These are phyloP conservation scores for Recurvirostra avosetta DNA, from an alignment of 2,113 vertebrate species.

Conservation along the genomic window DNA sequence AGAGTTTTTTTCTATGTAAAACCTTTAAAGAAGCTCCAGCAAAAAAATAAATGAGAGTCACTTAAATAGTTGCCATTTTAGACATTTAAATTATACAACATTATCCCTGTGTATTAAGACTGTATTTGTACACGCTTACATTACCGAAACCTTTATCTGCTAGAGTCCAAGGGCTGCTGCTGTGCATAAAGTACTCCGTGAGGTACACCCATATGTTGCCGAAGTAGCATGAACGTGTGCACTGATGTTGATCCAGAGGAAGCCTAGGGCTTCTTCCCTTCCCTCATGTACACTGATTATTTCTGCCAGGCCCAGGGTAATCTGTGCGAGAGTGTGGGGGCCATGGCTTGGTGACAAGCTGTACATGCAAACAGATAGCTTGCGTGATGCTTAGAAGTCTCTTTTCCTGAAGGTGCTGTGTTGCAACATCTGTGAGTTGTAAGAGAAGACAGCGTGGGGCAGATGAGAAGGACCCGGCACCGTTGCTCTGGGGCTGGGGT, in stretches of 20 bases:
- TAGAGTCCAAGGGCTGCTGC: neutral
- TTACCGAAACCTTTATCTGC: neutral
- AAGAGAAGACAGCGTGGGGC: neutral
- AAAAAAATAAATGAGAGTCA: neutral
- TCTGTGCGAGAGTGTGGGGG: rapidly evolving
- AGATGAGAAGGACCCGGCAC: neutral
- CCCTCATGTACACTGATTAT: conserved; percentile 3
- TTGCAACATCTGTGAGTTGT: conserved; percentile 15
- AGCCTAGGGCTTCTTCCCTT: conserved; percentile 34
- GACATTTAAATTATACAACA: neutral
- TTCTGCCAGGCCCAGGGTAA: conserved; percentile 46
- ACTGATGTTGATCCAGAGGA: conserved; percentile 26
- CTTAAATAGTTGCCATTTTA: neutral
- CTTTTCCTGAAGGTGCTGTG: conserved; percentile 9
- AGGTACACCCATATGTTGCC: neutral
- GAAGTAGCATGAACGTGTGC: neutral
- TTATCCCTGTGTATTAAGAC: neutral
- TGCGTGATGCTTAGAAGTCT: neutral
- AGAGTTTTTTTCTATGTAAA: neutral
- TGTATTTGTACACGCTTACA: rapidly evolving
- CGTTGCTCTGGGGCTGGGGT: neutral
- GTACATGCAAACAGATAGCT: conserved; percentile 16
- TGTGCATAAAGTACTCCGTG: neutral
- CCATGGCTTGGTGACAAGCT: conserved; percentile 33
- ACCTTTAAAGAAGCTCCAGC: neutral